A percentile compares a stretch with the other conserved stretches of the same genome.
Evolutionary conservation across 2,888 invertebrate genomes (phyloP).

Genomic region (Holacanthella duospinosa): DNA sequence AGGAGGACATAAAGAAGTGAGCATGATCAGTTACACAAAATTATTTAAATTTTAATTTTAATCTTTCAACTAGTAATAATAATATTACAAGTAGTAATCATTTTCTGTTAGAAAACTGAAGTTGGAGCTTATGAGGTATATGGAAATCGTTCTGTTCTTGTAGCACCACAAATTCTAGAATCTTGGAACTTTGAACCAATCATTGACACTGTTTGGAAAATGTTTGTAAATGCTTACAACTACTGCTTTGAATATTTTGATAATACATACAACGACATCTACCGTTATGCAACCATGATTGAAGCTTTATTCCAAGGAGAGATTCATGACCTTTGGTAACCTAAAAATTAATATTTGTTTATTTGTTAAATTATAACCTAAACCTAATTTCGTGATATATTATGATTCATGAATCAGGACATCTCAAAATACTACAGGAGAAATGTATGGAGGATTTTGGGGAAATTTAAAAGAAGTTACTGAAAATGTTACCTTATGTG

Average conservation of each 20-base stretch:
- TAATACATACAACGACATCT: neutral
- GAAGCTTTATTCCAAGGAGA: slow-evolving; percentile 2
- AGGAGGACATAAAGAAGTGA: neutral
- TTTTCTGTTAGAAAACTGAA: neutral
- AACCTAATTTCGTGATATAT: too few species aligned
- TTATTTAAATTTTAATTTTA: neutral
- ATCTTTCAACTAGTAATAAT: neutral
- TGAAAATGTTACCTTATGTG: neutral
- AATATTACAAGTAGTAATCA: neutral
- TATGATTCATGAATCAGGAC: neutral
- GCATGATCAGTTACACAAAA: too few species aligned
- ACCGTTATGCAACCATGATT: neutral
- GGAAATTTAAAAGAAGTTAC: neutral
- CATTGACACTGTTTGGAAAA: slow-evolving; percentile 31
- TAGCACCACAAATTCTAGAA: neutral
- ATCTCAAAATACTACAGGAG: neutral
- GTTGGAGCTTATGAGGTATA: neutral
- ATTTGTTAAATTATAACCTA: neutral
- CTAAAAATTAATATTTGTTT: neutral
- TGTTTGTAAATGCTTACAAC: slow-evolving; percentile 26
- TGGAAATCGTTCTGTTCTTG: neutral
- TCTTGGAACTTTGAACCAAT: slow-evolving; percentile 21
- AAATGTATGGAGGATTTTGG: neutral
- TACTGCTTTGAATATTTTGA: slow-evolving; percentile 26
- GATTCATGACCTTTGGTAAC: neutral